A percentile compares a stretch with the other conserved stretches of the same genome.
phyloP scores from a whole-genome alignment of 2,797 vertebrate species.

The Notolabrus celidotus region DNA sequence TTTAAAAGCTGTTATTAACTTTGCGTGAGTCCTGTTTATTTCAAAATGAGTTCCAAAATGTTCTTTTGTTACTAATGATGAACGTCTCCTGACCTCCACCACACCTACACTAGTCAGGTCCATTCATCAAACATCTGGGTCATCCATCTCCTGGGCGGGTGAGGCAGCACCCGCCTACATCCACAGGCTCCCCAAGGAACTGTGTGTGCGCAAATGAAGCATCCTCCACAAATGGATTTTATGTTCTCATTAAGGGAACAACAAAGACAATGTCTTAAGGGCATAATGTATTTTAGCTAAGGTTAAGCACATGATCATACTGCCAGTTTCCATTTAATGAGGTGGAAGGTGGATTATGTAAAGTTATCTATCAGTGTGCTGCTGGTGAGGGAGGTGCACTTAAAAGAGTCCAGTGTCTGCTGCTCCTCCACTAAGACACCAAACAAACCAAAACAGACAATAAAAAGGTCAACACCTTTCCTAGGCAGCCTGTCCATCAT shows the following conservation, averaged over 20 bases:
- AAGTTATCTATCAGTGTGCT: conserved; percentile 28
- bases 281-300: conserved; percentile 8
- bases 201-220: conserved; percentile 6
- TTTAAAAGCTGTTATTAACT: background rate
- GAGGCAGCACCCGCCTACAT: conserved; percentile 40
- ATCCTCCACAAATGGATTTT: conserved; percentile 45
- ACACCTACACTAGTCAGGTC: conserved; percentile 56
- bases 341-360: background rate
- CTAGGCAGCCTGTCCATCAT: conserved; percentile 47
- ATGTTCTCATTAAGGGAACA: conserved; percentile 39
- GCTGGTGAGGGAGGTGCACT: conserved; percentile 20
- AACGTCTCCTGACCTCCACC: conserved; percentile 66
- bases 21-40: conserved; percentile 43
- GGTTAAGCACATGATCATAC: background rate
- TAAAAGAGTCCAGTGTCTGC: background rate
- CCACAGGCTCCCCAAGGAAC: conserved; percentile 27
- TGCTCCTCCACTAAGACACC: conserved; percentile 19
- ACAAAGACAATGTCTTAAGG: conserved; percentile 25
- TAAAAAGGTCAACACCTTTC: conserved; percentile 52
- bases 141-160: conserved; percentile 71
- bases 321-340: conserved; percentile 22
- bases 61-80: conserved; percentile 59
- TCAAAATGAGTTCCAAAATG: conserved; percentile 10
- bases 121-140: conserved; percentile 71
- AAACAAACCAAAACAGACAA: conserved; percentile 28